Evolutionary conservation across 2,797 vertebrate species (phyloP).

Genomic region (Cynopterus sphinx): DNA sequence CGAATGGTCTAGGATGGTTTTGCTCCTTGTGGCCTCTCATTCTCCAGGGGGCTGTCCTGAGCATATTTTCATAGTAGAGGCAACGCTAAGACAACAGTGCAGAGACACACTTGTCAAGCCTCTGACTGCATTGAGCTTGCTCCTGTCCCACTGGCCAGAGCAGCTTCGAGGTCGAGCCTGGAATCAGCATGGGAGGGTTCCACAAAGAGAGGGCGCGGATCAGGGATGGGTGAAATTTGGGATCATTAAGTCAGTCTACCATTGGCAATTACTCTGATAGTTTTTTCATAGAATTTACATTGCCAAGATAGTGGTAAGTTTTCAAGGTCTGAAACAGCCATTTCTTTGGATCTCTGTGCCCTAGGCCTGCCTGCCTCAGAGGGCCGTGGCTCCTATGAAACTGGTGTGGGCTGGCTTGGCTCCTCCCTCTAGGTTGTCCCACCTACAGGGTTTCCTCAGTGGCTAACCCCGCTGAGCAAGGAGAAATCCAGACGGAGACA

Average conservation of each 20-base stretch:
- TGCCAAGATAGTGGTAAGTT: neutral
- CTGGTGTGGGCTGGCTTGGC: too few species aligned
- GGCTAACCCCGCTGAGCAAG: neutral
- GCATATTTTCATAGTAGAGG: neutral
- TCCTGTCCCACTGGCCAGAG: neutral
- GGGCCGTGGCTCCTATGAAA: neutral
- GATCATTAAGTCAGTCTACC: neutral
- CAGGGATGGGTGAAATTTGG: neutral
- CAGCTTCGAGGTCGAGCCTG: neutral
- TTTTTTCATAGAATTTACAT: neutral
- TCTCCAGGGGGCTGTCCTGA: neutral
- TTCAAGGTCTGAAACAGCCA: neutral
- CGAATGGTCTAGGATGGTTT: neutral
- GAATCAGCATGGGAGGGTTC: neutral
- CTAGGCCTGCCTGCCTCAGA: neutral
- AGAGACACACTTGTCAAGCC: neutral
- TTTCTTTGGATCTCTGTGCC: neutral
- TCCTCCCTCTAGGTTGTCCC: too few species aligned
- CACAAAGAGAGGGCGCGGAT: neutral
- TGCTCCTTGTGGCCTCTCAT: neutral
- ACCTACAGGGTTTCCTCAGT: neutral
- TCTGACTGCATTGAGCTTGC: neutral
- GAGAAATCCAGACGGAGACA: neutral
- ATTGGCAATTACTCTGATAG: neutral
- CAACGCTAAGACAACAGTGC: neutral